phyloP scores from a whole-genome alignment of 2,888 invertebrate species.

The Eutolmus rufibarbis region DNA sequence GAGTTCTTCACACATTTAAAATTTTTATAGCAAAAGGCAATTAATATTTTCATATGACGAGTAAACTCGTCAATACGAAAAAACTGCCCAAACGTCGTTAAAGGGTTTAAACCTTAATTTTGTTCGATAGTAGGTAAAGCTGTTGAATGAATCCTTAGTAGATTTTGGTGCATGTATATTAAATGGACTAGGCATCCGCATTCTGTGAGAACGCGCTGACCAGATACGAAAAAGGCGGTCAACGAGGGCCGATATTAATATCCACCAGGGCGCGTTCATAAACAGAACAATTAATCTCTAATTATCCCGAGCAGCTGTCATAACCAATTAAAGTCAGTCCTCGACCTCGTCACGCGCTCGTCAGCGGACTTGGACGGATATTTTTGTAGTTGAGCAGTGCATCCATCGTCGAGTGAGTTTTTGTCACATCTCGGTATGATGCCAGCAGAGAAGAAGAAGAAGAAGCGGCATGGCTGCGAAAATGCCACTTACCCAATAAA shows the following conservation, averaged over 20 bases:
- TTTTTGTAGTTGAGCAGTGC: conserved; percentile 4
- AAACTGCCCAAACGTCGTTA: too few species aligned
- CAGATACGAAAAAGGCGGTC: background rate
- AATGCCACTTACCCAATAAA: conserved; percentile 32
- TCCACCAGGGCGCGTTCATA: conserved; percentile 46
- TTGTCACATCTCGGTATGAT: background rate
- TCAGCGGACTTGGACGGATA: conserved; percentile 20
- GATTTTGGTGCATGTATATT: background rate
- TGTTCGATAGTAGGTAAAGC: too few species aligned
- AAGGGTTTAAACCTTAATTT: too few species aligned
- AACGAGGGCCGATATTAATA: conserved; percentile 3
- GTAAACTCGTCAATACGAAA: too few species aligned
- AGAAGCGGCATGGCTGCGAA: background rate
- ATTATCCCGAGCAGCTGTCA: conserved; percentile 61
- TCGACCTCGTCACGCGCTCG: conserved; percentile 44
- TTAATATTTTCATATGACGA: too few species aligned
- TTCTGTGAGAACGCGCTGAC: background rate
- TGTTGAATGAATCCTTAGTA: background rate
- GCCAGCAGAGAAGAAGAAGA: background rate
- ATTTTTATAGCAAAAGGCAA: too few species aligned
- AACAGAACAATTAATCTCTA: conserved; percentile 61
- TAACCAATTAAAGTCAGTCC: conserved; percentile 55
- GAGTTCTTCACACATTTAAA: too few species aligned
- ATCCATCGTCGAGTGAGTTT: background rate
- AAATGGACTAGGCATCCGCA: background rate